phyloP scores from a whole-genome alignment of 2,888 invertebrate species.

The Noctua janthina region DNA sequence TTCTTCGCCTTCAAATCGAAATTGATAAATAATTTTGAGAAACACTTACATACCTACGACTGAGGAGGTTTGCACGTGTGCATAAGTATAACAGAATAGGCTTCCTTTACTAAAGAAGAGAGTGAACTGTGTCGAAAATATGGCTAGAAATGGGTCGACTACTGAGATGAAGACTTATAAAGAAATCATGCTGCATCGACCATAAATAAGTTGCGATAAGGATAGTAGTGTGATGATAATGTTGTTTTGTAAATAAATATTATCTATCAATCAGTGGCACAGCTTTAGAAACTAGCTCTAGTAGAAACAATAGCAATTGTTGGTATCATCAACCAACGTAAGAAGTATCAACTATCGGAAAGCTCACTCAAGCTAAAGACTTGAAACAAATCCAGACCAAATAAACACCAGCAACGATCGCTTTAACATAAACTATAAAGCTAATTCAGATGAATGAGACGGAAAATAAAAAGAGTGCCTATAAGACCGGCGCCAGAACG shows the following conservation, averaged over 20 bases:
- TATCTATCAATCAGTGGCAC: not conserved
- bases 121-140: not conserved
- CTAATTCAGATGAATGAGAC: slow-evolving; percentile 79
- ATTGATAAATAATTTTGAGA: not conserved
- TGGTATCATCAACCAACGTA: slow-evolving; percentile 8
- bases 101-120: not conserved
- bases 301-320: not conserved
- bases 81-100: not conserved
- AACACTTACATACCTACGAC: not conserved
- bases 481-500: slow-evolving; percentile 72
- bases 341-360: not conserved
- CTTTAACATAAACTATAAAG: slow-evolving; percentile 77
- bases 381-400: slow-evolving; percentile 34
- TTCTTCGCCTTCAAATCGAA: not conserved
- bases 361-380: not conserved
- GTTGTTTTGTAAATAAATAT: not conserved
- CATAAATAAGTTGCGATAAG: not conserved
- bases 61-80: not conserved
- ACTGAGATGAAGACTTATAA: not conserved
- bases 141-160: not conserved
- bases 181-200: not conserved
- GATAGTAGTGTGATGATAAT: not conserved
- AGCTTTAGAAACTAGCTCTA: not conserved
- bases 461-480: slow-evolving; percentile 70
- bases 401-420: slow-evolving; percentile 65